Base-by-base conservation (phyloP, 2,888 invertebrate genomes). In the Himalopsyche japonica region DNA sequence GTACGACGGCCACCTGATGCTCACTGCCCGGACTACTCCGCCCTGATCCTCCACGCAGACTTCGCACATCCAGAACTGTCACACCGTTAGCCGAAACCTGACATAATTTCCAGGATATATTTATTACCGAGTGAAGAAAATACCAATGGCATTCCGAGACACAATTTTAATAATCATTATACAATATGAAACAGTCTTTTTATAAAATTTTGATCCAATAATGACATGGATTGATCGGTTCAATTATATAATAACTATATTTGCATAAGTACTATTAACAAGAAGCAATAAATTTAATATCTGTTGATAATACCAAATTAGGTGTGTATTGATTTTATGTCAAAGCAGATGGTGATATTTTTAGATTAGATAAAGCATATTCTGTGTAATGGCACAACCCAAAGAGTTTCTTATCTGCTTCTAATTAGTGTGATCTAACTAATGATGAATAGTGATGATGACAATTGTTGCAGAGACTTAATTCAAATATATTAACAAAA, bases 11-110 rank as follows among this genome's bases (percentile, higher is more conserved):
- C 89, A 93, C 91, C 89, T 93, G 93, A 89, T 93, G 93, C 79
- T 90, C 90, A 0, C 91, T 88, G 64, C 91, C 89, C 34, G 93
- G 92, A 87, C 92, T 93, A 89, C 93, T 93, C 89, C 93, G 92
- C 85, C 94, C 92, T 81, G 94, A 93, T 89, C 93, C 93, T 90
- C 91, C 91, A 8, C 86, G 80, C 70, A 87, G 84, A 86, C 91
- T 92, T 30, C 87, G 85, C 87, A 92, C 92, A 80, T 92, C 91
- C 88, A 92, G 91, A 85, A 91, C 91, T 0, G 91, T 89, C 87
- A 92, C 92, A 84, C 91, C 92, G 0, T 91, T 89, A 83, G 90
- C 91, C 7, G 92, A 89, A 76, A 92, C 92, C 92, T 92, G 34
- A 47, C 70, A 64, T 20, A 43, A 1, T 43, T 15, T 43, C 20